These are phyloP conservation scores for Cephalotes varians DNA, from an alignment of 2,888 invertebrate genomes.

Conservation along the genomic window DNA sequence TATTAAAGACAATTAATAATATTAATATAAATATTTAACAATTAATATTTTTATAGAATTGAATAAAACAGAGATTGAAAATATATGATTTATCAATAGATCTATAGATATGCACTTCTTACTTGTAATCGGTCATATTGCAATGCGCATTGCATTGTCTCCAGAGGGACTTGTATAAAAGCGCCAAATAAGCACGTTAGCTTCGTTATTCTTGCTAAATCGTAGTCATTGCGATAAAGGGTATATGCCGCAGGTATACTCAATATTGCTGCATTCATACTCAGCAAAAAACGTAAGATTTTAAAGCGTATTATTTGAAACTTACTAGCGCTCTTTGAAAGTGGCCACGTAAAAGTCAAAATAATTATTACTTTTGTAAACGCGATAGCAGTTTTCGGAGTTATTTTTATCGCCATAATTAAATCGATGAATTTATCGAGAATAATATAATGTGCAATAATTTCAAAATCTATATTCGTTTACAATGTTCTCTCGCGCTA, in stretches of 20 bases:
- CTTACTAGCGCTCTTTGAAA: conserved; percentile 34
- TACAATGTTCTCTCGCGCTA: neutral
- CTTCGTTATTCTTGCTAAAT: conserved; percentile 46
- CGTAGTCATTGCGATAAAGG: conserved; percentile 16
- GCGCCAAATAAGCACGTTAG: neutral
- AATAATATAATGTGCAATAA: neutral
- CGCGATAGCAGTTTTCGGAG: conserved; percentile 56
- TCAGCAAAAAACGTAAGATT: conserved; percentile 36
- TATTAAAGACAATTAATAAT: no score
- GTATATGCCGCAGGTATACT: conserved; percentile 51
- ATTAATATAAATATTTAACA: no score
- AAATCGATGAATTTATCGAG: neutral
- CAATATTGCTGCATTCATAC: conserved; percentile 40
- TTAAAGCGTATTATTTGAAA: conserved; percentile 50
- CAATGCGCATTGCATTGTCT: conserved; percentile 24
- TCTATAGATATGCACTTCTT: neutral
- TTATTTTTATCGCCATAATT: conserved; percentile 17
- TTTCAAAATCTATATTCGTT: neutral
- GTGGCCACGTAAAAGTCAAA: conserved; percentile 65
- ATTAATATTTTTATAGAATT: neutral
- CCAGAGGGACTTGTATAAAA: conserved; percentile 27
- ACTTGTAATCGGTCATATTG: conserved; percentile 65
- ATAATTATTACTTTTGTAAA: conserved; percentile 52
- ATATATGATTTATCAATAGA: neutral
- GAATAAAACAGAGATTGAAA: neutral